Evolutionary conservation across 1,140 invertebrate species (phyloP).

Genomic region (Procambarus clarkii): DNA sequence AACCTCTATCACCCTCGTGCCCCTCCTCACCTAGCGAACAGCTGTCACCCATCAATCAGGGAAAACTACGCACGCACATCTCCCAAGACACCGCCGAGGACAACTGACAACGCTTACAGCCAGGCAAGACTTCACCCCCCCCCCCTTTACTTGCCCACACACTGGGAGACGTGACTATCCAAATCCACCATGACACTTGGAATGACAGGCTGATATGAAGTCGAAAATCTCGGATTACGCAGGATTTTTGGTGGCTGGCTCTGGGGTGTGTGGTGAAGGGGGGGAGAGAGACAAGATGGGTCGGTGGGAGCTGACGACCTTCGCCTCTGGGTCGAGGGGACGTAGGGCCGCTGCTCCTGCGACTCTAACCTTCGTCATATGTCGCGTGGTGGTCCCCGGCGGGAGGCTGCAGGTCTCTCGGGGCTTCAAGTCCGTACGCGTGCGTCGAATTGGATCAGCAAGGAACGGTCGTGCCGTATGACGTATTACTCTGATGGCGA

Average conservation of each 20-base stretch:
- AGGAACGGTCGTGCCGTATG: neutral
- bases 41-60: too few relatives aligned
- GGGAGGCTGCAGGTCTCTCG: neutral
- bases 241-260: slow-evolving; percentile 36
- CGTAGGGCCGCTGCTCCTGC: neutral
- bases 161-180: neutral
- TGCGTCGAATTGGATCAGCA: slow-evolving; percentile 20
- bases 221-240: slow-evolving; percentile 62
- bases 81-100: neutral
- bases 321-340: neutral
- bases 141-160: too few relatives aligned
- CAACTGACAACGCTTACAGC: too few relatives aligned
- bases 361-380: neutral
- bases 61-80: neutral
- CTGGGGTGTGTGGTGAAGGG: neutral
- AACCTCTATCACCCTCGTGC: too few relatives aligned
- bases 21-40: neutral
- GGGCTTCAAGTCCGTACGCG: slow-evolving; percentile 46
- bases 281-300: too few relatives aligned
- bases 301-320: neutral
- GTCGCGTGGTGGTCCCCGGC: neutral
- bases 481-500: neutral
- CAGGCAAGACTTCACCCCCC: neutral
- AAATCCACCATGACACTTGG: slow-evolving; percentile 39
- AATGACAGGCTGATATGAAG: slow-evolving; percentile 64